Evolutionary conservation across 2,888 invertebrate genomes (phyloP), one percentile per base, ranked within the genome.

Genomic region (Eilema sororculum): DNA sequence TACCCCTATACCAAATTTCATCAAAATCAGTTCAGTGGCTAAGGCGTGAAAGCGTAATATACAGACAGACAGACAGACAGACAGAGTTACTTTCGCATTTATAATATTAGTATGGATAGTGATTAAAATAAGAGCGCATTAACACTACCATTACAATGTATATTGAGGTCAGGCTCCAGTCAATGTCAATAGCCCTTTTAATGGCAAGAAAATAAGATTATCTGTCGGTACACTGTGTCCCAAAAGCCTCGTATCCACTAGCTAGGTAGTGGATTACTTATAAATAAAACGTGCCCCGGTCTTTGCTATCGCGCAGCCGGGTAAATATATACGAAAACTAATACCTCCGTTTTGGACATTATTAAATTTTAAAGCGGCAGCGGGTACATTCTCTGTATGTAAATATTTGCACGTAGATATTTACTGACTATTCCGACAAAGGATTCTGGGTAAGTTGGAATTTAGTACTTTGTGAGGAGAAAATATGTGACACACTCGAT

Each of bases 401-500:
- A 60, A 60, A 33, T 60, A 60, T 60, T 65, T 57, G 10, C 5
- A 46, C 24, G 22, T 52, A 33, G 5, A 60, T 67, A 52, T 67
- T 67, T 64, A 52, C 24, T 22, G 52, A n/a, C 52, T 20, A 52
- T 24, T 33, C 13, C 13, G 9, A 8, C 33, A 61, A 61, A 46
- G 60, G 61, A 61, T 61, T 46, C 33, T 22, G 33, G n/a, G 24
- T 30, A 22, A 16, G 33, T 56, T 61, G 33, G 37, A 2, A 37
- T 22, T 24, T 20, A 24, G 57, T 58, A 68, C 65, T 68, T 67
- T 52, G 56, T 41, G 67, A 37, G 41, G 65, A 41, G 46, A 64
- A 71, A 61, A 71, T 64, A 67, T 52, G 28, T 25, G 41, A 24
- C 33, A 41, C 41, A 30, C 63, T 66, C 58, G 58, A 68, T 72